Conservation (phyloP, 2,797 vertebrate genomes). For the Sebastolobus alascanus region DNA sequence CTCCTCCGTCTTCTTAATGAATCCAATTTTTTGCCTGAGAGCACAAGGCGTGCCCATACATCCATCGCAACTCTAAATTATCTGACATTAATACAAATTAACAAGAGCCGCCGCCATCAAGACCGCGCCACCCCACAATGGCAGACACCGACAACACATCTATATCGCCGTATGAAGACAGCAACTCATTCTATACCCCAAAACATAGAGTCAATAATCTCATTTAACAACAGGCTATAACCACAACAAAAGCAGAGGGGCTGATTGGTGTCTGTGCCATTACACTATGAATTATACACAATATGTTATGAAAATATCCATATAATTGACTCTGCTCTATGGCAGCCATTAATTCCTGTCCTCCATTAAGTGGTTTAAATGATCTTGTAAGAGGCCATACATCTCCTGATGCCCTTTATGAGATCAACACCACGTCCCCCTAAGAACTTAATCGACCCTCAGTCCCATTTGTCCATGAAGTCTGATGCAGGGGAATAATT, state of each 20-base stretch:
- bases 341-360: conserved; percentile 84
- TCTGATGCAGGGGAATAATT: conserved; percentile 79
- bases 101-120: conserved; percentile 74
- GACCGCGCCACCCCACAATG: conserved; percentile 58
- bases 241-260: conserved; percentile 72
- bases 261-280: conserved; percentile 72
- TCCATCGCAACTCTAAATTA: conserved; percentile 83
- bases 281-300: conserved; percentile 81
- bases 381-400: conserved; percentile 85
- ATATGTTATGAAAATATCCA: conserved; percentile 85
- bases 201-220: conserved; percentile 72
- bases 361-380: conserved; percentile 86
- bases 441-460: conserved; percentile 82
- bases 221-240: conserved; percentile 74
- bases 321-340: conserved; percentile 84
- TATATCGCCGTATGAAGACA: conserved; percentile 71
- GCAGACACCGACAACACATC: conserved; percentile 64
- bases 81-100: conserved; percentile 88
- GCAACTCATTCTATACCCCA: conserved; percentile 61
- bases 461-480: conserved; percentile 75
- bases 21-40: conserved; percentile 88
- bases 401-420: conserved; percentile 85
- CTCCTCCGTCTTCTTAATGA: conserved; percentile 87
- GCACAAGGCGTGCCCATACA: conserved; percentile 80
- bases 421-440: conserved; percentile 79